A percentile compares a stretch with the other conserved stretches of the same genome.
These are phyloP conservation scores for Miichthys miiuy DNA, from an alignment of 2,797 vertebrate species.

Conservation along the genomic window DNA sequence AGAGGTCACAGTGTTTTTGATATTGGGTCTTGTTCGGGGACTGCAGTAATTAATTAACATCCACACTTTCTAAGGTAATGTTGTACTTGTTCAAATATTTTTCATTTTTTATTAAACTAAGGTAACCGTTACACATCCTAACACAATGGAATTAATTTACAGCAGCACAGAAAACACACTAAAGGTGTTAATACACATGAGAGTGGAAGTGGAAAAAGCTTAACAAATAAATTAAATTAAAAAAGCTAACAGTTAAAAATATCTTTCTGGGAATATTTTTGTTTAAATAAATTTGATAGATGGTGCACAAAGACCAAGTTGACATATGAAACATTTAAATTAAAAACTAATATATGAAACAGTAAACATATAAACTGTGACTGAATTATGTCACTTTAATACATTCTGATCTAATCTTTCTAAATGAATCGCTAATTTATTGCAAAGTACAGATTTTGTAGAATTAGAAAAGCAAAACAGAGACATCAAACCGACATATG, in stretches of 20 bases:
- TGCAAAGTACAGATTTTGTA: background rate
- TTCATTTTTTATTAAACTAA: background rate
- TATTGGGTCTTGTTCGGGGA: background rate
- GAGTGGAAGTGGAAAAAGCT: background rate
- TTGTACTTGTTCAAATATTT: too few species aligned
- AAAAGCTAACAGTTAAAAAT: background rate
- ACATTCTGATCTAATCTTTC: background rate
- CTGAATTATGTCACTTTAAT: background rate
- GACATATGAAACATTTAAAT: background rate
- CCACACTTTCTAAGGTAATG: background rate
- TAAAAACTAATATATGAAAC: background rate
- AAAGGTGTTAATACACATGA: background rate
- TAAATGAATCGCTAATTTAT: too few species aligned
- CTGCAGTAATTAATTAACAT: background rate
- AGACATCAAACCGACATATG: background rate
- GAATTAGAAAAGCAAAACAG: background rate
- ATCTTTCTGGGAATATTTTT: background rate
- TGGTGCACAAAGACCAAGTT: background rate
- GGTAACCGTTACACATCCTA: background rate
- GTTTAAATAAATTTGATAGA: background rate
- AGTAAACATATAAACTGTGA: background rate
- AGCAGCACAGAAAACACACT: background rate
- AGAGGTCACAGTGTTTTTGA: conserved; percentile 2
- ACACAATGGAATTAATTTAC: background rate
- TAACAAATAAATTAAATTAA: background rate